phyloP scores from a whole-genome alignment of 2,797 vertebrate genomes.

The Rhinatrema bivittatum region DNA sequence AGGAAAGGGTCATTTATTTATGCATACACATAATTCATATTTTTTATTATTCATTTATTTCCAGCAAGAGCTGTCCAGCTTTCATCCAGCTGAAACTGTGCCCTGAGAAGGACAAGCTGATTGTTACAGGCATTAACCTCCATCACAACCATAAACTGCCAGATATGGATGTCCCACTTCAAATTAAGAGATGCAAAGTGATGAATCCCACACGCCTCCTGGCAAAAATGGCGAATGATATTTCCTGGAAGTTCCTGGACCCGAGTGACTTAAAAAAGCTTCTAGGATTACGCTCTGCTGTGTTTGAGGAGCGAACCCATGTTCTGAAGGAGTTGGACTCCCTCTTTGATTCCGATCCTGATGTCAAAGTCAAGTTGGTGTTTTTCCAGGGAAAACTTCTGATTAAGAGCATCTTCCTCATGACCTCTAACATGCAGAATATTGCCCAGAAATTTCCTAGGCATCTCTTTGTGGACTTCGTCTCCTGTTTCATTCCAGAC shows the following conservation, averaged over 20 bases:
- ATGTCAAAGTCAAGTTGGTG: constrained; percentile 10
- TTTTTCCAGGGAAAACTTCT: constrained; percentile 17
- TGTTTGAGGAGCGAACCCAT: constrained; percentile 12
- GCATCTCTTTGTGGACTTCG: constrained; percentile 5
- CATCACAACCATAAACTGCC: not conserved
- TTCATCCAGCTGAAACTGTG: constrained; percentile 1
- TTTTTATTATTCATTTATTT: not conserved
- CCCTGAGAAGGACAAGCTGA: constrained; percentile 9
- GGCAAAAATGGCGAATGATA: constrained; percentile 14
- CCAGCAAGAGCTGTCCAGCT: constrained; percentile 6
- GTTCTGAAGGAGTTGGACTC: constrained; percentile 8
- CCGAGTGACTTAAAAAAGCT: constrained; percentile 10
- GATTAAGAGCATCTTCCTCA: constrained; percentile 11
- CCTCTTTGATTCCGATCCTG: constrained; percentile 3
- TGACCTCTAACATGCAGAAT: constrained; percentile 8
- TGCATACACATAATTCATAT: too few species aligned
- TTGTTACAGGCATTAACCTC: constrained; percentile 3
- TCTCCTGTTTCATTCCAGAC: constrained; percentile 7
- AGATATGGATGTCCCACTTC: not conserved
- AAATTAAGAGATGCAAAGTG: constrained; percentile 6
- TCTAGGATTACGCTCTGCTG: constrained; percentile 10
- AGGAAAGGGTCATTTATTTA: too few species aligned
- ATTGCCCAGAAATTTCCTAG: not conserved
- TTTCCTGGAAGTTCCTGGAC: constrained; percentile 12
- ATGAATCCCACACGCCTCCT: constrained; percentile 2